Conservation (phyloP, 1,140 invertebrate species). For the Sarcophaga bullata region DNA sequence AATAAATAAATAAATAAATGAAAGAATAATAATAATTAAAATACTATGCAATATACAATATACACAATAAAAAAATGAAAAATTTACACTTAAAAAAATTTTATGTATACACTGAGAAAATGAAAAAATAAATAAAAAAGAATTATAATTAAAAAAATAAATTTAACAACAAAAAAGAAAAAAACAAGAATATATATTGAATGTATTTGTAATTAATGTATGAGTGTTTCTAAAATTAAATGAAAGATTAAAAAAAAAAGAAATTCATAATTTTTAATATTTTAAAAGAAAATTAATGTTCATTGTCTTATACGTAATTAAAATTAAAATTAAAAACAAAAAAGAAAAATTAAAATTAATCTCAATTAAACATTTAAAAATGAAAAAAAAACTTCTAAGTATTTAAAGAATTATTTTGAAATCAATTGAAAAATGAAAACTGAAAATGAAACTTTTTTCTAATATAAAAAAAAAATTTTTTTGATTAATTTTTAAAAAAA, state of each 20-base stretch:
- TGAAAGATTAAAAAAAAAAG: slow-evolving; percentile 19
- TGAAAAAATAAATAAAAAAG: not conserved
- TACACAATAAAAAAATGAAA: slow-evolving; percentile 1
- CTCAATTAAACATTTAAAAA: too few relatives aligned
- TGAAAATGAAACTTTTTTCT: too few relatives aligned
- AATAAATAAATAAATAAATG: too few relatives aligned
- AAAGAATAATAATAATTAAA: not conserved
- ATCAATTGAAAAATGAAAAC: too few relatives aligned
- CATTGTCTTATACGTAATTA: not conserved
- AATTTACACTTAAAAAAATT: not conserved
- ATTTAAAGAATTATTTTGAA: too few relatives aligned
- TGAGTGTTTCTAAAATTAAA: slow-evolving; percentile 2
- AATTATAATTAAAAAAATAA: slow-evolving; percentile 22
- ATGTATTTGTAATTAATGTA: slow-evolving; percentile 28
- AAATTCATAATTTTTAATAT: not conserved
- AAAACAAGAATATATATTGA: slow-evolving; percentile 20
- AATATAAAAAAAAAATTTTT: too few relatives aligned
- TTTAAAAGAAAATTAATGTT: slow-evolving; percentile 7
- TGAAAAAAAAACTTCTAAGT: too few relatives aligned
- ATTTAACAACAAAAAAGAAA: slow-evolving; percentile 24
- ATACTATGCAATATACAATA: slow-evolving; percentile 1
- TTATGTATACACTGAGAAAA: slow-evolving; percentile 27
- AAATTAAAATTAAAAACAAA: not conserved
- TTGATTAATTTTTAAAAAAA: too few relatives aligned
- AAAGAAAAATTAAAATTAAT: not conserved